Base-by-base conservation (phyloP, 2,797 vertebrate species). In the Setipinna tenuifilis region DNA sequence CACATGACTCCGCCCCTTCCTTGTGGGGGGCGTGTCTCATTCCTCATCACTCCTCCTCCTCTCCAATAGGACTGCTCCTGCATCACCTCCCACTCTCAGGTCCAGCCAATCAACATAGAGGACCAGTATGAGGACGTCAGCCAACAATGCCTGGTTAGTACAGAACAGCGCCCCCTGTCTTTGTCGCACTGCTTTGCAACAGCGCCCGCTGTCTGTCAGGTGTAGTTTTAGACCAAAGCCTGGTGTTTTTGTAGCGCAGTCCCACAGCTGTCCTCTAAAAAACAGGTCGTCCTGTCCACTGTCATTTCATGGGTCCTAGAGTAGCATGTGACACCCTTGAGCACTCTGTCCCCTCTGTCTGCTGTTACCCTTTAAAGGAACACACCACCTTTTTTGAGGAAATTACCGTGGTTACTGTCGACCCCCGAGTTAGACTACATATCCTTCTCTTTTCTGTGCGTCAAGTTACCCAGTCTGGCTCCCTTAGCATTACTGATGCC, bases 21-120 rank as follows among this genome's bases (percentile, higher is more conserved):
- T 84, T 61, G 82, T 9, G 9, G 75, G 82, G 86, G 71, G 88
- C 90, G 91, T 92, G 92, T 93, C 91, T 95, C 93, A 94, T 93
- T 88, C 94, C 84, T 87, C 85, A 85, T 85, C 81, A 86, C 82
- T 78, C 88, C 86, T 91, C 88, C 92, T 89, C 86, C 87, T 90
- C 89, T 87, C 85, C 88, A 90, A 90, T 89, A 99, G 98, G 98
- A 98, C 94, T 99, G 98, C 95, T 98, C 97, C 96, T 99, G 98
- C 92, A 97, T 99, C 95, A 97, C 97, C 95, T 96, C 97, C 89
- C 96, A 97, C 93, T 95, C 97, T 91, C 96, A 95, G 91, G 96
- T 99, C 94, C 97, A 97, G 95, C 93, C 97, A 85, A 94, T 99
- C 93, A 96, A 95, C 94, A 93, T 95, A 92, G 97, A 97, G 93